Base-by-base conservation (phyloP, 1,140 invertebrate genomes). In the Heterodera carotae region DNA sequence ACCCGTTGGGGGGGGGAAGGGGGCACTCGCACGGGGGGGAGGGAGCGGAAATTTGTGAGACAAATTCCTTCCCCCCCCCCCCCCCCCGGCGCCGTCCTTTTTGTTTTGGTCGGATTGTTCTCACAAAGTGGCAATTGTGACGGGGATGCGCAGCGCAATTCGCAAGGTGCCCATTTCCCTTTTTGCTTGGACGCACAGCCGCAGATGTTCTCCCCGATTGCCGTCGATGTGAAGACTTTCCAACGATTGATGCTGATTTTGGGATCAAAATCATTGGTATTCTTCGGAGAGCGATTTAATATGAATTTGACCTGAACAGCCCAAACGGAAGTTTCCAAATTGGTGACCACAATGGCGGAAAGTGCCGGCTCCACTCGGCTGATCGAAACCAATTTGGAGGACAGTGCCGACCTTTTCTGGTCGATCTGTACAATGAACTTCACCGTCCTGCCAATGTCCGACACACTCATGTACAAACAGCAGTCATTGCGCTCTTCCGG, bases 401-500 rank as follows among this genome's bases (percentile, higher is more conserved):
- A 53, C 12, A 29, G 66, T 15, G 62, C 33, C 67, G 75, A 77
- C 29, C 80, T 69, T 7, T 53, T n/a, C n/a, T 25, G 34, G 60
- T 69, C 70, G n/a, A 69, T 66, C 36, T 83, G 68, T 31, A 87
- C 73, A 27, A 77, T 79, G 64, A 80, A 84, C 53, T 84, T 80
- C 7, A 86, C 67, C 12, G 53, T 71, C 29, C 79, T 66, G 22
- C 76, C 74, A 43, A n/a, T 77, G 43, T 88, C 80, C 10, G 56
- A 43, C 22, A 74, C 39, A 18, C 79, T 81, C 39, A 86, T 76
- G 48, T 76, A 84, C n/a, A 86, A 69, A 43, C 84, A 88, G 67
- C 84, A 86, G 68, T 84, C 82, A 70, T 86, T 88, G 43, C 82
- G 85, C 70, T 86, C 84, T 62, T 86, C 86, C 0, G 84, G 84